Evolutionary conservation across 37 sponge, comb jelly and placozoan genomes (phyloP), one percentile per base, ranked within the genome.

Genomic region (Beroe ovata): DNA sequence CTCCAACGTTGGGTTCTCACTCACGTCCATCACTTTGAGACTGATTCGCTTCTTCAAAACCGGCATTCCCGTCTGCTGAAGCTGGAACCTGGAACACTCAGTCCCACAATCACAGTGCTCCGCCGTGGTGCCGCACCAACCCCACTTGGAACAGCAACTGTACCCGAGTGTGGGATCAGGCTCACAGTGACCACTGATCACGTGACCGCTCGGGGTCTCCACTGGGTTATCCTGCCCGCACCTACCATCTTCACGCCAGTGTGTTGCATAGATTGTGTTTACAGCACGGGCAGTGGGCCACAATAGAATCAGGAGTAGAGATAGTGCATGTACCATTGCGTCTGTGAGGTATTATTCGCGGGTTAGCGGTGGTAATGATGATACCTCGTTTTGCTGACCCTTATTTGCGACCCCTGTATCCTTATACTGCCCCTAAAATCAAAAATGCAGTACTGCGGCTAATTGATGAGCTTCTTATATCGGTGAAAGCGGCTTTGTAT

Each of bases 131-230:
- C 84, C 84, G 41, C 84, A 77, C 84, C 84, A 77, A 35, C 84
- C 84, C 54, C 54, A 42, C 28, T 21, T 77, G 0, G 84, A 77
- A 23, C 84, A 77, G 54, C 84, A 77, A 26, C 38, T 22, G 54
- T 77, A 41, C 1, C 84, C 84, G 47, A 36, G 42, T 28, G 42
- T 22, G n/a, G 84, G 20, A 25, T 35, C 54, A n/a, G 54, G 42
- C 28, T 19, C 4, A 35, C 84, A 77, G 21, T 39, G 42, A 47
- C 54, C 54, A 6, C 11, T 11, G 11, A 16, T 11, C 6, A 11
- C 6, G 54, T 16, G 54, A 16, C 54, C 54, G 11, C 54, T 47
- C 54, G 11, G 11, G 11, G 54, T 47, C 54, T 6, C 11, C 54
- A 47, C 54, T 6, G 54, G 54, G 54, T 47, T 16, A 47, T 47